A percentile compares a stretch with the other conserved stretches of the same genome.
Evolutionary conservation across 1,140 invertebrate species (phyloP).

Genomic region (Drosophila paulistorum): DNA sequence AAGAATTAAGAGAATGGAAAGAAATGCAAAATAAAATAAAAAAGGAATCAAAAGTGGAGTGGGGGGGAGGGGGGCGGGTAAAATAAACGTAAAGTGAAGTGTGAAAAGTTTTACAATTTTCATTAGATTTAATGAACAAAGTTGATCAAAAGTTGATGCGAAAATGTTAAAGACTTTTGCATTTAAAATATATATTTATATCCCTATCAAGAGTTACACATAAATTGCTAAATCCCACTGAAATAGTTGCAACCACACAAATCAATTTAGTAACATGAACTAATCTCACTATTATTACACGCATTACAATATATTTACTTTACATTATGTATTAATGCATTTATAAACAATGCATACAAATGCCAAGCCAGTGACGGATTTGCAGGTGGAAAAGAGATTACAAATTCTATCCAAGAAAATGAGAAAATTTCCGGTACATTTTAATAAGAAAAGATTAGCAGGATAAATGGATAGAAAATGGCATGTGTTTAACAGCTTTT

Average conservation of each 20-base stretch:
- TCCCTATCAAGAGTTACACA: background rate
- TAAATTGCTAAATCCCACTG: background rate
- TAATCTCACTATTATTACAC: constrained; percentile 8
- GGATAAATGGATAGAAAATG: too few relatives aligned
- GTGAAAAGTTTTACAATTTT: constrained; percentile 15
- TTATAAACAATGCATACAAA: background rate
- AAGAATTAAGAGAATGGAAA: constrained; percentile 10
- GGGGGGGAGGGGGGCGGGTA: background rate
- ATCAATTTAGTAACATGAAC: constrained; percentile 12
- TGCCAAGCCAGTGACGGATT: background rate
- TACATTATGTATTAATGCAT: constrained; percentile 8
- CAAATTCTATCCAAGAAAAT: background rate
- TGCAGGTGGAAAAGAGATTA: background rate
- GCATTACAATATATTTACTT: constrained; percentile 13
- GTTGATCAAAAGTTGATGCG: constrained; percentile 1
- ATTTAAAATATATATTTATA: background rate
- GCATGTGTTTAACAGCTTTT: too few relatives aligned
- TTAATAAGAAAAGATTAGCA: background rate
- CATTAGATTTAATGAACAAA: constrained; percentile 12
- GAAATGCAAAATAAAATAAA: constrained; percentile 23
- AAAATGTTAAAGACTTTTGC: background rate
- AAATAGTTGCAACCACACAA: constrained; percentile 4
- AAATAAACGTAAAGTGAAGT: constrained; percentile 5
- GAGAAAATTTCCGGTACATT: background rate
- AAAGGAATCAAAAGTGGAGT: background rate